Conservation (phyloP, 1,140 invertebrate species). For the Saccostrea glomerata region DNA sequence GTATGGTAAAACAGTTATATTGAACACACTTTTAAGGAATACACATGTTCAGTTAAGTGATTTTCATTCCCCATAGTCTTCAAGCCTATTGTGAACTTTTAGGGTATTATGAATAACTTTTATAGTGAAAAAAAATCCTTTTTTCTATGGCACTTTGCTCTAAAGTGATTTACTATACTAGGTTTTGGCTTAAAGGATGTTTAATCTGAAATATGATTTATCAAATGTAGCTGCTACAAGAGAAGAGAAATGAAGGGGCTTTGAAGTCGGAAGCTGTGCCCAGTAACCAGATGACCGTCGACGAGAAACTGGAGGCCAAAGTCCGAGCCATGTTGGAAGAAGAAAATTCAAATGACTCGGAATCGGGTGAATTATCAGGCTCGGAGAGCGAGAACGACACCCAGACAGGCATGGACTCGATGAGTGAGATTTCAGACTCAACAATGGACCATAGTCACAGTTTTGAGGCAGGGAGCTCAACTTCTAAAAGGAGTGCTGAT, state of each 20-base stretch:
- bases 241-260: not conserved
- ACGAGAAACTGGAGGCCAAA: conserved; percentile 27
- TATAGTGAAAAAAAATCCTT: too few relatives aligned
- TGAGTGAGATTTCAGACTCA: conserved; percentile 39
- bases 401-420: not conserved
- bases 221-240: conserved; percentile 3
- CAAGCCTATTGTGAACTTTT: too few relatives aligned
- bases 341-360: conserved; percentile 27
- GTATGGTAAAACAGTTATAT: too few relatives aligned
- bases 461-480: conserved; percentile 31
- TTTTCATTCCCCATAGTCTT: too few relatives aligned
- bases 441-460: not conserved
- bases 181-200: too few relatives aligned
- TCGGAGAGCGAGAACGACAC: conserved; percentile 37
- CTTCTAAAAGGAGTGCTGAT: conserved; percentile 55
- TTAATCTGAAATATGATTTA: not conserved
- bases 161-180: too few relatives aligned
- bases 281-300: conserved; percentile 8
- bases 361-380: not conserved
- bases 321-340: conserved; percentile 37
- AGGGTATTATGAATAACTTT: too few relatives aligned
- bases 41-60: too few relatives aligned
- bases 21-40: too few relatives aligned
- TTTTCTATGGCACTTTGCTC: too few relatives aligned
- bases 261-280: not conserved